phyloP scores from a whole-genome alignment of 53 echinoderm and acorn worm species.

The Actinopyga echinites region DNA sequence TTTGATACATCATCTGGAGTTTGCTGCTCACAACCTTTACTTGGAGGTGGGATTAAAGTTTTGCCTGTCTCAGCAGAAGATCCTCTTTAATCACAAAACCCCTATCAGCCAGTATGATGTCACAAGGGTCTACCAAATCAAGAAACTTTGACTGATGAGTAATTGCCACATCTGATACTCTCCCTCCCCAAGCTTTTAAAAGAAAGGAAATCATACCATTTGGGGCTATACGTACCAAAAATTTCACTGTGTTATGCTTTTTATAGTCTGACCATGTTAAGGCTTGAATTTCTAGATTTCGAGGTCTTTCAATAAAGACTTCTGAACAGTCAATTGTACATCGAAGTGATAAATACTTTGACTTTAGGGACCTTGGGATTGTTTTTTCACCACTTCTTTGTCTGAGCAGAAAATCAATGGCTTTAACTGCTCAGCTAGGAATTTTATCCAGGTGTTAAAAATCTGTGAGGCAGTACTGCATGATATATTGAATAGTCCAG shows the following conservation, averaged over 20 bases:
- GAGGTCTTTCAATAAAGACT: constrained; percentile 61
- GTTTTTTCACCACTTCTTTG: neutral
- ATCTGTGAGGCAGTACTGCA: constrained; percentile 41
- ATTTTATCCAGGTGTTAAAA: constrained; percentile 57
- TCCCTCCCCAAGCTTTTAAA: constrained; percentile 69
- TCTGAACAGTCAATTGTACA: constrained; percentile 69
- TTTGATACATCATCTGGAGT: constrained; percentile 43
- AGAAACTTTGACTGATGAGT: constrained; percentile 51
- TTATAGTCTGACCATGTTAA: constrained; percentile 76
- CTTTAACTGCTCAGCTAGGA: constrained; percentile 49
- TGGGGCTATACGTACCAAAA: constrained; percentile 61
- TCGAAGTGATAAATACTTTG: constrained; percentile 26
- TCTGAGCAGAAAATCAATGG: constrained; percentile 48
- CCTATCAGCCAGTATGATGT: constrained; percentile 63
- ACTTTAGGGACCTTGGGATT: constrained; percentile 20
- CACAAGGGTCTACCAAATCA: constrained; percentile 59
- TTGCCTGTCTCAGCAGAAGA: constrained; percentile 42
- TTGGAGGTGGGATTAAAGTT: constrained; percentile 64
- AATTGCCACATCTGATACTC: constrained; percentile 62
- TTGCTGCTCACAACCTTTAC: constrained; percentile 50
- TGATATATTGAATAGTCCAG: constrained; percentile 12
- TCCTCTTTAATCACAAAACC: constrained; percentile 63
- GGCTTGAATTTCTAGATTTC: constrained; percentile 50
- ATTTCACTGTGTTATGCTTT: constrained; percentile 66
- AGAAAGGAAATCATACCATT: constrained; percentile 61